A percentile compares a stretch with the other conserved stretches of the same genome.
Evolutionary conservation across 2,113 vertebrate genomes (phyloP).

Genomic region (Ginglymostoma cirratum): DNA sequence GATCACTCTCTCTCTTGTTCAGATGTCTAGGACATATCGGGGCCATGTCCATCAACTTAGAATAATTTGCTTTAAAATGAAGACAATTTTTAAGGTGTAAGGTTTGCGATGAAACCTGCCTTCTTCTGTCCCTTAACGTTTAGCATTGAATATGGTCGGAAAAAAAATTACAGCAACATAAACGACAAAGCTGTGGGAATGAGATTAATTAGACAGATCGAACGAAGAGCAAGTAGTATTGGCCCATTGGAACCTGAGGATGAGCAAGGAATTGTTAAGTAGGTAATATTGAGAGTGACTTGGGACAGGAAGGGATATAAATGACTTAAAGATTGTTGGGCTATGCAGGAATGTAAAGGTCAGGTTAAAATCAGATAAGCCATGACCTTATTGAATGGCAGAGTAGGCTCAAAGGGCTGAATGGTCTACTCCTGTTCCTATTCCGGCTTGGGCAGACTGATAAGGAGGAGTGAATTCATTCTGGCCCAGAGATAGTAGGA

Average conservation of each 20-base stretch:
- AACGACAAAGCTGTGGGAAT: not conserved
- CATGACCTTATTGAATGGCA: too few relatives aligned
- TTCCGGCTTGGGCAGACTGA: not conserved
- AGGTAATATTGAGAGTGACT: not conserved
- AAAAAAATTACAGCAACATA: not conserved
- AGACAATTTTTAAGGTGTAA: not conserved
- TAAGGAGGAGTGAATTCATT: not conserved
- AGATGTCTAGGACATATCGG: not conserved
- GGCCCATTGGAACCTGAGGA: not conserved
- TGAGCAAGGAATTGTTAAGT: not conserved
- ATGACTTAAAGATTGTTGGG: too few relatives aligned
- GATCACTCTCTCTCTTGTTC: not conserved
- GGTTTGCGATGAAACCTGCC: not conserved
- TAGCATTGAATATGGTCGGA: not conserved
- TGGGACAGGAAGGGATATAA: not conserved
- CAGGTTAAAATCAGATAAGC: too few relatives aligned
- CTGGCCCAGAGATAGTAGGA: too few relatives aligned
- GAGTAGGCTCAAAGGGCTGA: too few relatives aligned
- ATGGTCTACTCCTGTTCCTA: too few relatives aligned
- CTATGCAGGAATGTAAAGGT: too few relatives aligned
- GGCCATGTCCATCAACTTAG: not conserved
- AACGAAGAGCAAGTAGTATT: not conserved
- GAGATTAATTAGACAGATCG: not conserved
- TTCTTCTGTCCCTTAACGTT: not conserved
- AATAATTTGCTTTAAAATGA: not conserved